phyloP scores from a whole-genome alignment of 1,140 invertebrate genomes.

The Drosophila kohkoa region DNA sequence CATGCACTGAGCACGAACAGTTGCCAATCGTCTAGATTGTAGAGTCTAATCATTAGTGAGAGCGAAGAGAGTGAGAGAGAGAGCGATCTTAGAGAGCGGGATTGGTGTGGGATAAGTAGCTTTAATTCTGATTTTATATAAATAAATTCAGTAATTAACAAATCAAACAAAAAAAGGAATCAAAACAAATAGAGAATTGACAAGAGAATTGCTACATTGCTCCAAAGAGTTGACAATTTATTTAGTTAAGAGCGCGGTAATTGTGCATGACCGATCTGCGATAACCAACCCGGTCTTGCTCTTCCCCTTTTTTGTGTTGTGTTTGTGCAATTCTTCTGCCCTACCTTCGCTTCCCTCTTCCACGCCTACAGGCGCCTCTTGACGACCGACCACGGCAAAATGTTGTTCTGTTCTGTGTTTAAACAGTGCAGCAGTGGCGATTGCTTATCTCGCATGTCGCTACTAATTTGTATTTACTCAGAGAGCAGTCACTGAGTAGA shows the following conservation, averaged over 20 bases:
- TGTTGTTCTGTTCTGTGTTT: conserved; percentile 51
- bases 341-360: not conserved
- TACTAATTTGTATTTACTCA: conserved; percentile 69
- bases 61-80: too few species aligned
- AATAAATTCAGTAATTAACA: conserved; percentile 14
- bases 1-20: too few species aligned
- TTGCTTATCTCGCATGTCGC: conserved; percentile 76
- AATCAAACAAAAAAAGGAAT: conserved; percentile 3
- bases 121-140: not conserved
- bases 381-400: conserved; percentile 35
- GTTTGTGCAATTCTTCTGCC: conserved; percentile 13
- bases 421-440: conserved; percentile 45
- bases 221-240: conserved; percentile 37
- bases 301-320: conserved; percentile 4
- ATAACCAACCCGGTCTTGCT: conserved; percentile 41
- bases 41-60: too few species aligned
- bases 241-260: conserved; percentile 49
- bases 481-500: conserved; percentile 28
- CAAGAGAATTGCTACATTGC: not conserved
- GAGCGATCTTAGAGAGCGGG: too few species aligned
- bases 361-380: conserved; percentile 1
- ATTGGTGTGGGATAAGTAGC: not conserved
- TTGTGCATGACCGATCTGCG: conserved; percentile 63
- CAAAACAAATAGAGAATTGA: conserved; percentile 20
- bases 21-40: too few species aligned